Evolutionary conservation across 1,140 invertebrate genomes (phyloP), one percentile per base, ranked within the genome.

Genomic region (Diprion similis): DNA sequence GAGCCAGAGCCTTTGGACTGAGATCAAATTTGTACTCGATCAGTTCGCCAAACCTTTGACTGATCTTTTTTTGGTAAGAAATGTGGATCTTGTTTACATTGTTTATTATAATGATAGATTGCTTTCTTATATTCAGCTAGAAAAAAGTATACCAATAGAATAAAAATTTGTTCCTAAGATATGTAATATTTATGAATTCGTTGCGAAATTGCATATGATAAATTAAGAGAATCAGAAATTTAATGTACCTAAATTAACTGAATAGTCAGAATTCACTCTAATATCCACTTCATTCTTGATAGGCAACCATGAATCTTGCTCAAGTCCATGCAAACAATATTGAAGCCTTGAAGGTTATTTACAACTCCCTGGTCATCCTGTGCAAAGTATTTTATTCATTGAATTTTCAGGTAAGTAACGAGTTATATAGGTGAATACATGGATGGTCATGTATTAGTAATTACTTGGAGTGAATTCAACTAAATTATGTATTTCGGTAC

Each of bases 341-440:
- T 0, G 91, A 92, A 79, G 95, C 95, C 1, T 87, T 99, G 10
- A 94, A 93, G 85, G 91, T 98, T 11, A 96, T 99, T 77, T 98
- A 97, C 80, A 95, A 93, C 74, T 98, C 97, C 0, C 88, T 99
- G 66, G 91, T 95, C 19, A 89, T 98, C 2, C 94, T 98, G n/a
- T 94, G 94, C 77, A 98, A 99, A 90, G 95, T 99, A 24, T 99
- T 99, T 88, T 97, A 97, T 86, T 98, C 97, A 4, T 90, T 99
- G 7, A 99, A 99, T 88, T 97, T 92, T 78, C 97, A 98, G 90
- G 92, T 92, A 85, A 87, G 83, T 81, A 65, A 24, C 24, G 24
- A 37, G 24, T 37, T 24, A 37, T 3, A 37, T 37, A 37, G 24
- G 24, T 37, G 6, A 37, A 37, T 37, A 0, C 1, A 37, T 37